These are phyloP conservation scores for Euplagia quadripunctaria DNA, from an alignment of 2,888 invertebrate species.

Conservation along the genomic window DNA sequence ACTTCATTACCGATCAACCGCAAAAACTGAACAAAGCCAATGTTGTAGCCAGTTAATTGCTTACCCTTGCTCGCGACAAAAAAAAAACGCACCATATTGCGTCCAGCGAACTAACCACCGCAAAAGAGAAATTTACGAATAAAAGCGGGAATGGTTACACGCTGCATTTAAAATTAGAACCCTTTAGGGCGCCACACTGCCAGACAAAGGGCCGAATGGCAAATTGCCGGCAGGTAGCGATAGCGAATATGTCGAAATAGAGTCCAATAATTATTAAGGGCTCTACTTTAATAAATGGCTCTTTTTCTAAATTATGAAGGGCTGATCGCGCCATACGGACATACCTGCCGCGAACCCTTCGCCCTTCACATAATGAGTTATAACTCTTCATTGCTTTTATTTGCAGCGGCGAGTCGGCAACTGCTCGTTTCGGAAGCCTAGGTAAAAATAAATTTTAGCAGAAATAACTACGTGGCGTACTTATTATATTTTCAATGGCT, in stretches of 20 bases:
- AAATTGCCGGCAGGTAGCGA: constrained; percentile 87
- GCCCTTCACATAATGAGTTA: constrained; percentile 73
- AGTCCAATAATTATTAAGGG: constrained; percentile 84
- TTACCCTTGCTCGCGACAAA: constrained; percentile 78
- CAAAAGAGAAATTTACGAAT: constrained; percentile 86
- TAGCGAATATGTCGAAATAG: constrained; percentile 84
- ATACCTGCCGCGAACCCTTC: constrained; percentile 84
- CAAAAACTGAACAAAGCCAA: constrained; percentile 76
- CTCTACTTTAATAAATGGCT: constrained; percentile 86
- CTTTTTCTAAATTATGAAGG: constrained; percentile 85
- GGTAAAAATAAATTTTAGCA: constrained; percentile 33
- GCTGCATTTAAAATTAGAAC: constrained; percentile 86
- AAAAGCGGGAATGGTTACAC: constrained; percentile 85
- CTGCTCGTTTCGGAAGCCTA: constrained; percentile 39
- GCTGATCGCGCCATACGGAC: constrained; percentile 85
- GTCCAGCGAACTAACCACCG: constrained; percentile 84
- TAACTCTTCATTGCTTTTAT: constrained; percentile 71
- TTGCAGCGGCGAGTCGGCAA: constrained; percentile 57
- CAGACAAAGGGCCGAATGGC: constrained; percentile 86
- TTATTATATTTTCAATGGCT: no score
- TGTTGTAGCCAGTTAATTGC: constrained; percentile 81
- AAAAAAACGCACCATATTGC: constrained; percentile 83
- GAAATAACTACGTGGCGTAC: neutral
- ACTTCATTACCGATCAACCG: constrained; percentile 74
- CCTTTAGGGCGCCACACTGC: constrained; percentile 87